Percentiles rank a stretch among this genome's conserved stretches.
Conservation (phyloP, 2,797 vertebrate species). For the Bryconaethiops microstoma region DNA sequence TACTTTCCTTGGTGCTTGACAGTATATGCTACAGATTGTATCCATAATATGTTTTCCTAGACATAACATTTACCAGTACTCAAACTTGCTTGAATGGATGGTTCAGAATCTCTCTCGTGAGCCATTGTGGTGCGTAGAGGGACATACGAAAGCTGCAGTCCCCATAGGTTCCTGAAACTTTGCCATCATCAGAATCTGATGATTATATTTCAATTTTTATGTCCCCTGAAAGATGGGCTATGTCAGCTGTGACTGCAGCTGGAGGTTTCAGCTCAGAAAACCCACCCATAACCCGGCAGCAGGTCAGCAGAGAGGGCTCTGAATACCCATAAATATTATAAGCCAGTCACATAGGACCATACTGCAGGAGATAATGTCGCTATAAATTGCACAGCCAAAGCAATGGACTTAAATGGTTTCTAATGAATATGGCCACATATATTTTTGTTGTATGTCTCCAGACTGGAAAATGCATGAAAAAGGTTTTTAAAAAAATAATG, state of each 20-base stretch:
- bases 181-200: slow-evolving; percentile 59
- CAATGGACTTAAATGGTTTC: neutral
- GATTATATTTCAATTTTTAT: slow-evolving; percentile 53
- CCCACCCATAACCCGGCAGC: slow-evolving; percentile 37
- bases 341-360: slow-evolving; percentile 43
- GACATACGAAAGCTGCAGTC: slow-evolving; percentile 39
- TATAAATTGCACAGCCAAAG: slow-evolving; percentile 24
- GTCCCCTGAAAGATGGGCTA: slow-evolving; percentile 47
- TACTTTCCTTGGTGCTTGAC: no score
- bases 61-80: slow-evolving; percentile 1
- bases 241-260: slow-evolving; percentile 42
- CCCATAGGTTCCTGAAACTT: slow-evolving; percentile 47
- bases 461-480: no score
- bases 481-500: no score
- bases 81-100: slow-evolving; percentile 5
- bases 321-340: slow-evolving; percentile 56
- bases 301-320: slow-evolving; percentile 49
- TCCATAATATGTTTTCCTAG: neutral
- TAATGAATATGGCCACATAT: neutral
- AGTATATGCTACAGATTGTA: neutral
- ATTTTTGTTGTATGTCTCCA: no score
- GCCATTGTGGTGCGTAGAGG: slow-evolving; percentile 15
- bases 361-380: slow-evolving; percentile 38
- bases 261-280: slow-evolving; percentile 13
- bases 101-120: slow-evolving; percentile 28